phyloP scores from a whole-genome alignment of 1,140 invertebrate species.

The Eurosta solidaginis region DNA sequence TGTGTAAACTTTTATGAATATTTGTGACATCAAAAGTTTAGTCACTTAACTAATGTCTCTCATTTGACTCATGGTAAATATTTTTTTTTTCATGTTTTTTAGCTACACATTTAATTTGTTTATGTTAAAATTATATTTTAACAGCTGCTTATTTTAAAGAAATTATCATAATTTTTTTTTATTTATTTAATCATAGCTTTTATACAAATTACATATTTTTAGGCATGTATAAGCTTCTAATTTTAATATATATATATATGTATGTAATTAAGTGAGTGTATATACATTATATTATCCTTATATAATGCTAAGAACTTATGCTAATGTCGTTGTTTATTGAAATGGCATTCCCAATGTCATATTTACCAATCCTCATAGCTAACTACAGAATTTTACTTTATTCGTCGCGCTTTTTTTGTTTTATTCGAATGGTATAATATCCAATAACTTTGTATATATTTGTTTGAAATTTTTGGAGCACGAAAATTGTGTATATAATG shows the following conservation, averaged over 20 bases:
- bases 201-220: not conserved
- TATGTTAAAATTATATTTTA: not conserved
- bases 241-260: constrained; percentile 9
- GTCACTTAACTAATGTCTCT: not conserved
- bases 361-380: constrained; percentile 1
- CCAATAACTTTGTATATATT: no score
- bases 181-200: not conserved
- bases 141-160: constrained; percentile 10
- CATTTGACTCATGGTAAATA: not conserved
- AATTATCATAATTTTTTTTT: not conserved
- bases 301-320: constrained; percentile 21
- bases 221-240: not conserved
- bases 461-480: no score
- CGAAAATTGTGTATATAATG: no score
- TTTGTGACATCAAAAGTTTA: no score
- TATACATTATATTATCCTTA: constrained; percentile 24
- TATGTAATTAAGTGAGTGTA: constrained; percentile 17
- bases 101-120: not conserved
- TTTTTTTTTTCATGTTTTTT: not conserved
- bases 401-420: not conserved
- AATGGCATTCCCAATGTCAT: constrained; percentile 39
- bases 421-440: not conserved
- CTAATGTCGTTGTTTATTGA: constrained; percentile 58
- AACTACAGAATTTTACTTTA: not conserved
- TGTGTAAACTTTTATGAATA: no score